These are phyloP conservation scores for Danaus plexippus DNA, from an alignment of 1,140 invertebrate species.

Conservation along the genomic window DNA sequence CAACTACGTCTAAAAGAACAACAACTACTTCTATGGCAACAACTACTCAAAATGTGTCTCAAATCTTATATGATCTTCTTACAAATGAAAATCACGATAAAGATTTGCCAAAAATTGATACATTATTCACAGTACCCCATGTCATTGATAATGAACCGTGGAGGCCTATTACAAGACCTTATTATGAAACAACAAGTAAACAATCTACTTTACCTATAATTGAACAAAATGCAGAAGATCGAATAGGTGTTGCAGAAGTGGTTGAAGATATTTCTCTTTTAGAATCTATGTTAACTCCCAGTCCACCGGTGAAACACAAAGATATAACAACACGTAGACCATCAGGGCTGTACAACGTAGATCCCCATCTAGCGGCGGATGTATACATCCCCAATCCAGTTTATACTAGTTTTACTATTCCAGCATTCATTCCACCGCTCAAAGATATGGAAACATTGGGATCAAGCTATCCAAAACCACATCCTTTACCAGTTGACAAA, in stretches of 20 bases:
- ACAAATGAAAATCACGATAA: conserved; percentile 64
- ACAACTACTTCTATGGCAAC: conserved; percentile 34
- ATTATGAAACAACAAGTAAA: conserved; percentile 56
- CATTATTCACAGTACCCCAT: conserved; percentile 66
- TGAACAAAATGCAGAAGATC: conserved; percentile 55
- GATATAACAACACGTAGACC: conserved; percentile 43
- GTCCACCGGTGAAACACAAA: conserved; percentile 42
- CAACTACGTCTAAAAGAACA: conserved; percentile 33
- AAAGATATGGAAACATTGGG: conserved; percentile 71
- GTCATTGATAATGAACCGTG: conserved; percentile 72
- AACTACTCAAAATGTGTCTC: conserved; percentile 59
- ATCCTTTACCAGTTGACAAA: conserved; percentile 80
- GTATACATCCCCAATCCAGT: conserved; percentile 69
- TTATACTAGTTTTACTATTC: conserved; percentile 79
- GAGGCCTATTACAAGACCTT: conserved; percentile 69
- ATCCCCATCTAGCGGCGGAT: conserved; percentile 52
- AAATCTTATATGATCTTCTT: conserved; percentile 52
- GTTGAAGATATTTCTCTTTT: conserved; percentile 62
- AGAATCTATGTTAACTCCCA: conserved; percentile 56
- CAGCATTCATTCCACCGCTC: conserved; percentile 69
- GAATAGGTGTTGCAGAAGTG: conserved; percentile 66
- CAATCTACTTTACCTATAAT: conserved; percentile 20
- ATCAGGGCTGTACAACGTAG: conserved; percentile 43
- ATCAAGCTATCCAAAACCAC: conserved; percentile 70
- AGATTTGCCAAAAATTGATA: conserved; percentile 69